Base-by-base conservation (phyloP, 2,888 invertebrate species). In the Ptychoptera contaminata region DNA sequence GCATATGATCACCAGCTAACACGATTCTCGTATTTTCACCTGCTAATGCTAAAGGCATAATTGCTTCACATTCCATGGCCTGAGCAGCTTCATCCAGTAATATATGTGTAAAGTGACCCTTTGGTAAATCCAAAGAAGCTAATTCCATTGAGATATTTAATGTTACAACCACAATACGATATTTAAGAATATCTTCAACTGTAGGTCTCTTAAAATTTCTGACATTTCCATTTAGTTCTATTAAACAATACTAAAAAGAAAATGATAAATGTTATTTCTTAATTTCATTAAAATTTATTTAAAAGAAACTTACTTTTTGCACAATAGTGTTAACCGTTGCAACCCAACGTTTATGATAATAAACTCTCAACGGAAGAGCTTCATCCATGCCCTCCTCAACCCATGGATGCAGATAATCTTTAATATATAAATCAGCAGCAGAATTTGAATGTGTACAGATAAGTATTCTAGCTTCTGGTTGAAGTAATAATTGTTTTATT, bases 371-470 rank as follows among this genome's bases (percentile, higher is more conserved):
- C 0, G 86, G 85, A 31, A 73, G 69, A 1, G 79, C 78, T 52
- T 77, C 77, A 38, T 71, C 67, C 49, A 77, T 67, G 1, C 81
- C 81, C 15, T 67, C 68, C 55, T 77, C 77, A 23, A 82, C 79
- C 72, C 79, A 82, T 1, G 77, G 76, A 64, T 86, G 80, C 46
- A 88, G 71, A 61, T 85, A 87, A 55, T 87, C 85, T 56, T 82
- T 82, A 36, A 87, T 82, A 56, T 87, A 87, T 47, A 86, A 67
- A 67, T 87, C 86, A 9, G 86, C 86, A 11, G 86, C 86, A 55
- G 84, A 85, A 65, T 88, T 87, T 41, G 85, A 86, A 65, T 87
- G 86, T 2, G 87, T 87, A 59, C 87, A 88, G 43, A 88, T 78
- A 49, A 88, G 69, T 43, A 88, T 77, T 55, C 79, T 73, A 23